Conservation (phyloP, 2,888 invertebrate genomes). For the Ceriagrion tenellum region DNA sequence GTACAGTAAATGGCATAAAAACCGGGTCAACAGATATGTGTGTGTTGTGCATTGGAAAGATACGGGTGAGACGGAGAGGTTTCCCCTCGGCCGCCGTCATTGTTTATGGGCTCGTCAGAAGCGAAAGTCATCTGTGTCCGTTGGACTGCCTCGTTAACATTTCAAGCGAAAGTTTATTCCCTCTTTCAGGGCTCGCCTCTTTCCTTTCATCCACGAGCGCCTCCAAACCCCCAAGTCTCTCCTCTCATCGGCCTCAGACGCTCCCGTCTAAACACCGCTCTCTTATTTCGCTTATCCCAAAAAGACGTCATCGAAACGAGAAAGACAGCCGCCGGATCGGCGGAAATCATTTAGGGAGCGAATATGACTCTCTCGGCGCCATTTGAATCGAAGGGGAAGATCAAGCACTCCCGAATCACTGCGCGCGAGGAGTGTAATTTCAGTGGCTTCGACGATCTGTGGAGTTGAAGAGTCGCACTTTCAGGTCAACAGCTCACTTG, state of each 20-base stretch:
- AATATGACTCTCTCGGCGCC: background rate
- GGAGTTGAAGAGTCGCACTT: background rate
- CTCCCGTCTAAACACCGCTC: background rate
- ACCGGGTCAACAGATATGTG: background rate
- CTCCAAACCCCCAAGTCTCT: background rate
- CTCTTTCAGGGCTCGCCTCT: background rate
- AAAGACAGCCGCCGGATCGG: background rate
- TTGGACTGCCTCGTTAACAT: conserved; percentile 15
- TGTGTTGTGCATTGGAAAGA: background rate
- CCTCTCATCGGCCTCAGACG: background rate
- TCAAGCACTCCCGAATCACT: background rate
- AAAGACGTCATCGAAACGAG: background rate
- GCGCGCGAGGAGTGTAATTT: background rate
- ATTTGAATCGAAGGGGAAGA: background rate
- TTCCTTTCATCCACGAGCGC: background rate
- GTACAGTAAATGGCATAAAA: background rate
- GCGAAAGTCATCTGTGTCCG: background rate
- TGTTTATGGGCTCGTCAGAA: background rate
- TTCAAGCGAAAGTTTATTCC: conserved; percentile 31
- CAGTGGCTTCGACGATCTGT: background rate
- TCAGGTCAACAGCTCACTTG: background rate
- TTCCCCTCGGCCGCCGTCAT: background rate
- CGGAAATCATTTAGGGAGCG: background rate
- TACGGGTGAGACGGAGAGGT: background rate
- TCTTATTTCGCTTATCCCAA: background rate